Evolutionary conservation across 2,888 invertebrate genomes (phyloP).

Genomic region (Flexamia atlantica): DNA sequence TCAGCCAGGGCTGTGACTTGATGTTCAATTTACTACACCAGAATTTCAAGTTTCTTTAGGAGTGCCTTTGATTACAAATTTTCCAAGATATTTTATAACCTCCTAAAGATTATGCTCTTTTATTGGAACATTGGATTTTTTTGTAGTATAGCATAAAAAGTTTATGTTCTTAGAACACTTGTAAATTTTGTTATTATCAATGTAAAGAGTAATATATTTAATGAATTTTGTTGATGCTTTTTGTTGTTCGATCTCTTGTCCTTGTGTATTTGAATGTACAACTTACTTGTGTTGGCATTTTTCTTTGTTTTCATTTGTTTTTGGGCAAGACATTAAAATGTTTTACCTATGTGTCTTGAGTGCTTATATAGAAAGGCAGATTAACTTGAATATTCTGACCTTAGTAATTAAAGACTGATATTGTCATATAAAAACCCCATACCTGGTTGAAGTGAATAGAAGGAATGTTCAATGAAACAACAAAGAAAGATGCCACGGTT

Average conservation of each 20-base stretch:
- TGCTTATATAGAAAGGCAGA: neutral
- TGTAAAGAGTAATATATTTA: conserved; percentile 32
- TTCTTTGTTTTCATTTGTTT: conserved; percentile 3
- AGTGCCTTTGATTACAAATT: conserved; percentile 19
- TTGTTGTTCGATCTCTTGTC: conserved; percentile 33
- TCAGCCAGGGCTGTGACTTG: conserved; percentile 28
- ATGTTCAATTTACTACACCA: conserved; percentile 33
- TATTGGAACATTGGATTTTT: conserved; percentile 6
- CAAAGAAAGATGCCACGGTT: conserved; percentile 43
- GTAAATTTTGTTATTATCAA: conserved; percentile 21
- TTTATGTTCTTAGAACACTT: conserved; percentile 26
- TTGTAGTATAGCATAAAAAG: neutral
- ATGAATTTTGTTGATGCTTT: conserved; percentile 16
- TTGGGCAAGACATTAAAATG: neutral
- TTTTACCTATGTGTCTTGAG: neutral
- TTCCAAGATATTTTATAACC: neutral
- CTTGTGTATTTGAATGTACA: conserved; percentile 3
- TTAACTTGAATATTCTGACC: neutral
- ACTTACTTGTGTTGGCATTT: conserved; percentile 34
- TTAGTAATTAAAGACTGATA: conserved; percentile 21
- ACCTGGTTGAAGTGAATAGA: neutral
- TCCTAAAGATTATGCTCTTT: neutral
- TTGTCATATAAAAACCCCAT: neutral
- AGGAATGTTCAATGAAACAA: neutral
- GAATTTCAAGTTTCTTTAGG: conserved; percentile 45